Base-by-base conservation (phyloP, 92 coral and sea anemone species). In the Porites cylindrica region DNA sequence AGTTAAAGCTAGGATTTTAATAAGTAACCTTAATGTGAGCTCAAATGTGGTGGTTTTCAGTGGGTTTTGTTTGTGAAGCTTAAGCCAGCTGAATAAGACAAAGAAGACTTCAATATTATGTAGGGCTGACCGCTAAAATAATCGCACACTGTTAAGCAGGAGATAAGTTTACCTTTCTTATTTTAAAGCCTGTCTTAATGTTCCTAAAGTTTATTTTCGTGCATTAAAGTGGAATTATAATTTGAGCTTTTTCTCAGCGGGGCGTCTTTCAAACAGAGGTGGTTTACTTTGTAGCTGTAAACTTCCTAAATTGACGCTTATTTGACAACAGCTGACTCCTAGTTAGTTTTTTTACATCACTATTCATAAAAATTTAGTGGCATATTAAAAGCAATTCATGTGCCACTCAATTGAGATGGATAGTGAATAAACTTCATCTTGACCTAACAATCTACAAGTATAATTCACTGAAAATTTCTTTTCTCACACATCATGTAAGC, bases 121-220 rank as follows among this genome's bases (percentile, higher is more conserved):
- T 13, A n/a, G 20, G 3, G 9, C 53, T 14, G 19, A 38, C 21
- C 74, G 17, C 21, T n/a, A 51, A 78, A 66, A 51, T 51, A 16
- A 4, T 12, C 26, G 7, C 17, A 10, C 16, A 18, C 51, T 0
- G 24, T 47, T 80, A 51, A 66, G 58, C 14, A 66, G 59, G 7
- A 3, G 65, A 20, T 59, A 19, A 53, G 52, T 51, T 50, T 6
- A 80, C 24, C 52, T 66, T 50, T 80, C 50, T 21, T 51, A 7
- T 12, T 52, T 65, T 78, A 8, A 78, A 51, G 73, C 7, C 51
- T 20, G 7, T 72, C 50, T 80, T 67, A 80, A 67, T 66, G 63
- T 64, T 80, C 17, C 84, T 14, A 8, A 14, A 51, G 17, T 66
- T 10, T 56, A 21, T 80, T 80, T 67, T 75, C 65, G 19, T 65